These are phyloP conservation scores for Dinothrombium tinctorium DNA, from an alignment of 1,140 invertebrate species.

Conservation along the genomic window DNA sequence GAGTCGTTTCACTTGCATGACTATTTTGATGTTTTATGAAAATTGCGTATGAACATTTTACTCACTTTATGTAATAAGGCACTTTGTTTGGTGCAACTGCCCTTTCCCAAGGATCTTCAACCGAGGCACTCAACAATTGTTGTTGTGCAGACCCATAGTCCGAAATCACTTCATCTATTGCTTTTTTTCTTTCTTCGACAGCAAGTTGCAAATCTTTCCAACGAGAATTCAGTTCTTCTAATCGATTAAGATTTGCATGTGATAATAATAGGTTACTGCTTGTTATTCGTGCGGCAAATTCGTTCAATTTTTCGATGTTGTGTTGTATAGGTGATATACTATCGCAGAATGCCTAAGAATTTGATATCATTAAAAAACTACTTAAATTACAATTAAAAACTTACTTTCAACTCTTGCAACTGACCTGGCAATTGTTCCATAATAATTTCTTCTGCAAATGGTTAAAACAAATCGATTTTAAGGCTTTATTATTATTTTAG, in stretches of 20 bases:
- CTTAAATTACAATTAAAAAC: not conserved
- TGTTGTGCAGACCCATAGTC: slow-evolving; percentile 24
- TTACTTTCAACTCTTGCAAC: too few species aligned
- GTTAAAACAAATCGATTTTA: too few species aligned
- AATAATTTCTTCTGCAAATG: too few species aligned
- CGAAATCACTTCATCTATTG: slow-evolving; percentile 27
- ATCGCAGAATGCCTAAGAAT: slow-evolving; percentile 50
- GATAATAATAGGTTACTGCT: slow-evolving; percentile 26
- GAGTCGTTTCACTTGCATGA: slow-evolving; percentile 76
- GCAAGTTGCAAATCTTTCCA: slow-evolving; percentile 48
- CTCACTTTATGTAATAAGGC: slow-evolving; percentile 92
- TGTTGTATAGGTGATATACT: slow-evolving; percentile 43
- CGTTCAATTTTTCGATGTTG: slow-evolving; percentile 48
- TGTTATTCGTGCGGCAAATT: slow-evolving; percentile 38
- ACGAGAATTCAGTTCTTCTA: slow-evolving; percentile 62
- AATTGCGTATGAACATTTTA: too few species aligned
- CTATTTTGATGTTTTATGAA: slow-evolving; percentile 25
- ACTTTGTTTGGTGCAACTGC: slow-evolving; percentile 80
- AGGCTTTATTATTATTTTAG: too few species aligned
- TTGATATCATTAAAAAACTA: slow-evolving; percentile 14
- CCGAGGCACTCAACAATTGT: slow-evolving; percentile 35
- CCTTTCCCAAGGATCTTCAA: slow-evolving; percentile 81
- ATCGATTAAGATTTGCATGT: slow-evolving; percentile 27
- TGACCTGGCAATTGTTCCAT: too few species aligned
- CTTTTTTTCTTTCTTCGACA: slow-evolving; percentile 46